These are phyloP conservation scores for Ectobius pallidus DNA, from an alignment of 2,888 invertebrate genomes.

Conservation along the genomic window DNA sequence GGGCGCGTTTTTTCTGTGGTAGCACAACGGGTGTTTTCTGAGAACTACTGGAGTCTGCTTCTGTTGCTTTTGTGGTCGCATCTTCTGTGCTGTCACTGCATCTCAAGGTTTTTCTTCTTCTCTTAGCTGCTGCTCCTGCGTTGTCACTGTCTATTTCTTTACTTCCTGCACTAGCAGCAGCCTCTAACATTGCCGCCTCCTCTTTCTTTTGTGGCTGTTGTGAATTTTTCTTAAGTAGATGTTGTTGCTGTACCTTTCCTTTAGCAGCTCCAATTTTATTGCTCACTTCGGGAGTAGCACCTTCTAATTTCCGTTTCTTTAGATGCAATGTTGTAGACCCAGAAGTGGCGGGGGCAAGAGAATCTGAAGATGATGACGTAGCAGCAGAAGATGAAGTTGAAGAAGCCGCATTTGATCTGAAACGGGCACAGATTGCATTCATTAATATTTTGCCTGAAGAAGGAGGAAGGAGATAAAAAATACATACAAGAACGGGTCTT, in stretches of 20 bases:
- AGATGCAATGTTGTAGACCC: slow-evolving; percentile 59
- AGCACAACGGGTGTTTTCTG: slow-evolving; percentile 49
- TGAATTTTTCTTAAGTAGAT: slow-evolving; percentile 28
- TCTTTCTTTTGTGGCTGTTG: slow-evolving; percentile 41
- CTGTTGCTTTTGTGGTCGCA: slow-evolving; percentile 50
- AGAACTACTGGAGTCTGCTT: slow-evolving; percentile 50
- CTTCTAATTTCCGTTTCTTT: slow-evolving; percentile 73
- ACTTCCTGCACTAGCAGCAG: slow-evolving; percentile 54
- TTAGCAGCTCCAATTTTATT: slow-evolving; percentile 31
- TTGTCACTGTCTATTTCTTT: slow-evolving; percentile 55
- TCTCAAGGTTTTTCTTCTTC: slow-evolving; percentile 55
- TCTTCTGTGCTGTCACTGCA: slow-evolving; percentile 52
- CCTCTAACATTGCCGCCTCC: slow-evolving; percentile 35
- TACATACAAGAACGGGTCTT: slow-evolving; percentile 20
- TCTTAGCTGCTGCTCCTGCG: slow-evolving; percentile 58
- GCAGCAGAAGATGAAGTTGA: slow-evolving; percentile 44
- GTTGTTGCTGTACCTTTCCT: slow-evolving; percentile 21
- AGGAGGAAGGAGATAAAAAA: slow-evolving; percentile 26
- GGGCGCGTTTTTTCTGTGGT: slow-evolving; percentile 66
- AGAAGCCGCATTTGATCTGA: slow-evolving; percentile 45
- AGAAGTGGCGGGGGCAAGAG: slow-evolving; percentile 41
- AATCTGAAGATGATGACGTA: slow-evolving; percentile 2
- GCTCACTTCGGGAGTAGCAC: slow-evolving; percentile 54
- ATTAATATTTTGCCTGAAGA: slow-evolving; percentile 39
- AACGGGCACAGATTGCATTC: slow-evolving; percentile 42